Evolutionary conservation across 1,140 invertebrate species (phyloP).

Genomic region (Aphaenogaster ashmeadi): DNA sequence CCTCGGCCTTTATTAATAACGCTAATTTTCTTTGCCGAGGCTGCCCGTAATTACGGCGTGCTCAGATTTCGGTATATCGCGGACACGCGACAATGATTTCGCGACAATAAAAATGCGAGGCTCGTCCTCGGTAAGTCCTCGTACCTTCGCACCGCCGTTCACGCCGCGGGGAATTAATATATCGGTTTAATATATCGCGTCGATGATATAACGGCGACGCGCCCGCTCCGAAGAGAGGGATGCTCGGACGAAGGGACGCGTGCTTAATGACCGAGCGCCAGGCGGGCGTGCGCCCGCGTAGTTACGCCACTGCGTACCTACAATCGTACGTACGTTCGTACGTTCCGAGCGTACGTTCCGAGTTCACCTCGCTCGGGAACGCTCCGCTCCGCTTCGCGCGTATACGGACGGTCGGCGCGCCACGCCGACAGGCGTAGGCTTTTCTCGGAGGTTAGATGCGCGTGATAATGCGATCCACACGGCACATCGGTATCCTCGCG

Average conservation of each 20-base stretch:
- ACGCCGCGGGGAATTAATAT: neutral
- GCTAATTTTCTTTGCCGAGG: neutral
- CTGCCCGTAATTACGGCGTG: neutral
- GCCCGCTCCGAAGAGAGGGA: neutral
- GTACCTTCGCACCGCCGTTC: neutral
- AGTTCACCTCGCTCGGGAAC: conserved; percentile 62
- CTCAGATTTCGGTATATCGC: neutral
- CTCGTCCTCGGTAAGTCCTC: neutral
- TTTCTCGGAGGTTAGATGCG: conserved; percentile 77
- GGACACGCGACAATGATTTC: neutral
- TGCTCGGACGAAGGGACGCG: neutral
- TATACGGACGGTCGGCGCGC: conserved; percentile 51
- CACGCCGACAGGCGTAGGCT: conserved; percentile 69
- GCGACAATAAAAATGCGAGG: neutral
- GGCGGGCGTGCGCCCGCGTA: neutral
- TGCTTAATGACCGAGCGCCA: neutral
- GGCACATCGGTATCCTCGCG: conserved; percentile 68
- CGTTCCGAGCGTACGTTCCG: conserved; percentile 24
- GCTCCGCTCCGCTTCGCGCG: conserved; percentile 35
- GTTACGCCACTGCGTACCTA: conserved; percentile 42
- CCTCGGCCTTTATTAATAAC: conserved; percentile 12
- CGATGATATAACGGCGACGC: neutral
- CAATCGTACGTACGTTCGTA: neutral
- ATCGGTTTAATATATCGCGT: neutral
- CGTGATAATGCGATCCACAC: conserved; percentile 75